Base-by-base conservation (phyloP, 2,888 invertebrate genomes). In the Torymus texanus region DNA sequence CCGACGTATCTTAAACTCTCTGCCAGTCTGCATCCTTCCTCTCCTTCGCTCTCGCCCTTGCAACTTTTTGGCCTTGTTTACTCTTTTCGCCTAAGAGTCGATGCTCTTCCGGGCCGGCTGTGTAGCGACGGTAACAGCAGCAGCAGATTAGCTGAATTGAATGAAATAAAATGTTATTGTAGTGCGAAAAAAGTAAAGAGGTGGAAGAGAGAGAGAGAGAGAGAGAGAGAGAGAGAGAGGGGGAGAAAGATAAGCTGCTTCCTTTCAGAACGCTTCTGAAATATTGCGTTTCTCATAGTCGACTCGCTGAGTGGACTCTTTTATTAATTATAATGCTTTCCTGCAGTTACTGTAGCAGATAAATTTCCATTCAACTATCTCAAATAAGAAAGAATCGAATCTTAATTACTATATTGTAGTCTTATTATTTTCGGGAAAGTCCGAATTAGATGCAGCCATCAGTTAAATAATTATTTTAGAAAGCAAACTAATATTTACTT, bases 1-100 rank as follows among this genome's bases (percentile, higher is more conserved):
- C 62, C 74, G 63, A 74, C 74, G 78, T 70, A 51, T 68, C 58
- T 78, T 62, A 74, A 78, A 68, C 74, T 68, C 74, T 68, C 62
- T 21, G 62, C 59, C 67, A 63, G 62, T 74, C 51, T 51, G 70
- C 61, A 59, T 59, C 50, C 0, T 24, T n/a, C n/a, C 41, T 51
- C 18, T 63, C 66, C 16, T 41, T 29, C 55, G 11, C 63, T 73
- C 29, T 18, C 41, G 12, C 41, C 18, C 18, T 24, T 53, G n/a
- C 55, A 24, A 16, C 51, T 67, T 24, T 72, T 66, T 58, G 51
- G 41, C 66, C 18, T 58, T 63, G 65, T 71, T 75, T 65, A 65
- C 61, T 71, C 59, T 71, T 71, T 65, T 71, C 77, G 53, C 59
- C 65, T 58, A 71, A 56, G 14, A 55, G 41, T 41, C 50, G 56